Evolutionary conservation across 2,888 invertebrate genomes (phyloP).

Genomic region (Thalpophila matura): DNA sequence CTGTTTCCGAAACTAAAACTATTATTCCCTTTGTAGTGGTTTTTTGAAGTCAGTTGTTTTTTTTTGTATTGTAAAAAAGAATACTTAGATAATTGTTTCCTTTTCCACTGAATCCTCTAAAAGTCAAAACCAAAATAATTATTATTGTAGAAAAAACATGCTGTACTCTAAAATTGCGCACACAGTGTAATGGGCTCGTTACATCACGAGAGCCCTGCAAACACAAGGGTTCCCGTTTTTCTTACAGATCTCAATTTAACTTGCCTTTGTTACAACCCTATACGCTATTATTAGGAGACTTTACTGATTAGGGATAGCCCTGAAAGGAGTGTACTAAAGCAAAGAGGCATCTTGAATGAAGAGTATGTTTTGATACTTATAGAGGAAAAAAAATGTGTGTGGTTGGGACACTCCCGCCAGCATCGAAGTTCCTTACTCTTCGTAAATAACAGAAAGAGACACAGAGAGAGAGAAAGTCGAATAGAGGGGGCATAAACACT

Average conservation of each 20-base stretch:
- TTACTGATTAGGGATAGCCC: conserved; percentile 54
- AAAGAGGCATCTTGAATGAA: neutral
- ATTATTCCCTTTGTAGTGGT: too few species aligned
- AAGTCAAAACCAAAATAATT: neutral
- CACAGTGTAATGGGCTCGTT: conserved; percentile 75
- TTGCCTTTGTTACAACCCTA: conserved; percentile 75
- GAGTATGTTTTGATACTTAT: conserved; percentile 19
- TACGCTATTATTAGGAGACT: conserved; percentile 49
- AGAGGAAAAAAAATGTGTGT: too few species aligned
- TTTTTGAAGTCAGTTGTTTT: too few species aligned
- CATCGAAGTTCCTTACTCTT: too few species aligned
- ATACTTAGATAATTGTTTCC: too few species aligned
- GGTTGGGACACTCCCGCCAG: too few species aligned
- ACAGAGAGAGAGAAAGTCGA: too few species aligned
- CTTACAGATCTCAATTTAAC: conserved; percentile 78
- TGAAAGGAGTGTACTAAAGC: conserved; percentile 27
- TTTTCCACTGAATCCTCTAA: neutral
- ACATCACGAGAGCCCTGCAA: conserved; percentile 75
- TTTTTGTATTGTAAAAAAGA: too few species aligned
- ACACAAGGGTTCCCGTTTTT: conserved; percentile 77
- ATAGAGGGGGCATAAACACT: too few species aligned
- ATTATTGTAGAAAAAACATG: conserved; percentile 21
- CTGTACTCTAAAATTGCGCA: conserved; percentile 48
- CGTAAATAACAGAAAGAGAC: too few species aligned
- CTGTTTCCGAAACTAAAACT: too few species aligned